Conservation (phyloP, 2,797 vertebrate species). For the Leontocebus nigricollis region DNA sequence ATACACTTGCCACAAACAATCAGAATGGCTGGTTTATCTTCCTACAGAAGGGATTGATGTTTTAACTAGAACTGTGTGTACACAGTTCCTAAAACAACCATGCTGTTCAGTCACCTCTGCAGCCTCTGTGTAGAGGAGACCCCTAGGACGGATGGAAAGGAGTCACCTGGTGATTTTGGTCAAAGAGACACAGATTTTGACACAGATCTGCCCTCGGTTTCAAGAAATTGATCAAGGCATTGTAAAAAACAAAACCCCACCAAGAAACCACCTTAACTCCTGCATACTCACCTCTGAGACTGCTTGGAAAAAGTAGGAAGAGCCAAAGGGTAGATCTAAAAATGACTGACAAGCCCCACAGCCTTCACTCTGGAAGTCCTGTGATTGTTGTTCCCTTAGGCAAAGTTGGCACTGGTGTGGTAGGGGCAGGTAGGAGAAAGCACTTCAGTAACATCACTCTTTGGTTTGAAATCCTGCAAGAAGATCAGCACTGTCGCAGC, state of each 20-base stretch:
- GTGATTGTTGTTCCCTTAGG: neutral
- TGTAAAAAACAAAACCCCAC: neutral
- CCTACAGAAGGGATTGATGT: neutral
- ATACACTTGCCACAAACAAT: neutral
- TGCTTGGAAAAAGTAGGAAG: neutral
- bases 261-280: neutral
- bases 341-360: slow-evolving; percentile 42
- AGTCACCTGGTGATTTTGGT: neutral
- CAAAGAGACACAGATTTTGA: neutral
- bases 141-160: neutral
- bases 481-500: neutral
- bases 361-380: neutral
- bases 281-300: neutral
- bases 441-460: neutral
- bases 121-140: neutral
- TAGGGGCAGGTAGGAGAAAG: neutral
- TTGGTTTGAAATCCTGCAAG: neutral
- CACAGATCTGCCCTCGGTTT: neutral
- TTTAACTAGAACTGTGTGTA: neutral
- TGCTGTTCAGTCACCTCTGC: neutral
- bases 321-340: slow-evolving; percentile 20
- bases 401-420: neutral
- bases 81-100: neutral
- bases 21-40: neutral
- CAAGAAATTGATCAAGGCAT: neutral